Evolutionary conservation across 2,113 vertebrate genomes (phyloP).

Genomic region (Seriola quinqueradiata): DNA sequence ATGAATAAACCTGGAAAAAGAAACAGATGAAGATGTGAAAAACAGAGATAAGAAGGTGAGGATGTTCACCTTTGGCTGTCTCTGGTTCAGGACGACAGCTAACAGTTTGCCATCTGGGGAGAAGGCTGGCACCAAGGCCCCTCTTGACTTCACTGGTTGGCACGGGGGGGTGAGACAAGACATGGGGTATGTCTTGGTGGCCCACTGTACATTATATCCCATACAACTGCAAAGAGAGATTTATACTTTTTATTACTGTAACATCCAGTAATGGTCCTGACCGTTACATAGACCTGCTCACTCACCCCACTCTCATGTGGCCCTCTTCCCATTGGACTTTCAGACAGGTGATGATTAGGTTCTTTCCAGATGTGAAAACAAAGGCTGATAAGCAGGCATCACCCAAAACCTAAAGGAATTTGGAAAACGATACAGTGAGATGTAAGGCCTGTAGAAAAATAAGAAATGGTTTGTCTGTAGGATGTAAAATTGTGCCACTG

Average conservation of each 20-base stretch:
- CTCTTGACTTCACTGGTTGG: constrained; percentile 90
- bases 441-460: not conserved
- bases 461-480: not conserved
- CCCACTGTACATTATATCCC: constrained; percentile 87
- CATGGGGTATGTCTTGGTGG: constrained; percentile 86
- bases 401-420: constrained; percentile 84
- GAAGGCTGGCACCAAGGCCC: constrained; percentile 89
- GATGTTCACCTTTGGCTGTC: constrained; percentile 87
- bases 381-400: constrained; percentile 91
- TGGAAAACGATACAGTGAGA: not conserved
- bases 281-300: constrained; percentile 2
- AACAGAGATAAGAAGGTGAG: not conserved
- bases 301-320: constrained; percentile 83
- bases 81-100: constrained; percentile 93
- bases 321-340: constrained; percentile 88
- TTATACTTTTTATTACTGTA: not conserved
- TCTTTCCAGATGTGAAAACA: constrained; percentile 87
- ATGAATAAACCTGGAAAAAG: not conserved
- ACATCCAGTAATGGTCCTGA: not conserved
- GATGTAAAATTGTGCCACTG: not conserved
- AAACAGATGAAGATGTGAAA: not conserved
- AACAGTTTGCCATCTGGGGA: constrained; percentile 90
- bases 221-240: constrained; percentile 75
- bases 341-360: constrained; percentile 88
- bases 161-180: constrained; percentile 85